Evolutionary conservation across 2,888 invertebrate species (phyloP), one percentile per base, ranked within the genome.

Genomic region (Caenorhabditis sulstoni): DNA sequence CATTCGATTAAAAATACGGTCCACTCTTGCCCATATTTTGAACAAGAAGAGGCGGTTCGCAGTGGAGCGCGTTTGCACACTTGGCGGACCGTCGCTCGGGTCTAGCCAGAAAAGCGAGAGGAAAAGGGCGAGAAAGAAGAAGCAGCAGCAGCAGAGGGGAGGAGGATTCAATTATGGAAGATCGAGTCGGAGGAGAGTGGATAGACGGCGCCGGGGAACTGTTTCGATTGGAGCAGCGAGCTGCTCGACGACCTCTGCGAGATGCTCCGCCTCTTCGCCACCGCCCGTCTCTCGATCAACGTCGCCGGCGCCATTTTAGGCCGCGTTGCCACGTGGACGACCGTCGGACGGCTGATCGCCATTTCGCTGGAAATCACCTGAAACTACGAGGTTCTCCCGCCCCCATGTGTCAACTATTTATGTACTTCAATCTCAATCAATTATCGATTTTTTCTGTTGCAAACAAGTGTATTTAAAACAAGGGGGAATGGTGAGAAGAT

Each of bases 191-290:
- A 67, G 3, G 83, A 70, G 4, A 85, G 66, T 0, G 85, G 85
- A 79, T 85, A 79, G 20, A 81, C 70, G 14, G 82, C 83, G 18
- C 85, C 85, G 11, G 85, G 85, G 59, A 79, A 81, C 39, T 70
- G 67, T 58, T 67, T 68, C 18, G 50, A 50, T 2, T 65, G 52
- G 2, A 73, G 39, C 0, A 75, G 29, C 1, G 68, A 70, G 16
- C 16, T 49, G 53, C 55, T 74, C 8, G 73, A 79, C 8, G 67
- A 58, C 39, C 73, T 29, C 47, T 76, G 62, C 4, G 73, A 73
- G 20, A 73, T 41, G 50, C 73, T 73, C 18, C 50, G 44, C 39
- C 66, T 18, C 22, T 50, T 58, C 39, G 29, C 45, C 5, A 37
- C 16, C 0, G 12, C 57, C 45, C 58, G 68, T 20, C 50, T 62